A percentile compares a stretch with the other conserved stretches of the same genome.
These are phyloP conservation scores for Brachionus calyciflorus DNA, from an alignment of 1,140 invertebrate species.

Conservation along the genomic window DNA sequence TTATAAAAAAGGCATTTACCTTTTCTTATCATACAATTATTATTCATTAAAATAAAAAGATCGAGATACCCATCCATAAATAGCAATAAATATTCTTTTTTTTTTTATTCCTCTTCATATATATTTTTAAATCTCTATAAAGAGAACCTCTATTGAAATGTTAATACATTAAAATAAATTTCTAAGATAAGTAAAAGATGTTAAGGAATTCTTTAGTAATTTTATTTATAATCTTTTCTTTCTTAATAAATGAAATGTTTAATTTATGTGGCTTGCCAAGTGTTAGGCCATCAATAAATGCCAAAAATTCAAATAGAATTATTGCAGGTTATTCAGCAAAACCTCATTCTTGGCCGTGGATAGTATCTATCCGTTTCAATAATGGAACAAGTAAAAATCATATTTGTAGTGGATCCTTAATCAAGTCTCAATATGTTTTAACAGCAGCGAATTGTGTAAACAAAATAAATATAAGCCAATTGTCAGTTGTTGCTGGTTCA, in stretches of 20 bases:
- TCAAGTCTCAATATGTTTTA: background rate
- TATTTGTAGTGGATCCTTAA: conserved; percentile 7
- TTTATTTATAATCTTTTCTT: background rate
- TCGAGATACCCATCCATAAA: too few relatives aligned
- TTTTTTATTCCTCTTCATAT: too few relatives aligned
- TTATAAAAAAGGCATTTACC: too few relatives aligned
- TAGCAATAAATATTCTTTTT: too few relatives aligned
- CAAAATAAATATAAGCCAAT: background rate
- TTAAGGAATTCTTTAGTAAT: background rate
- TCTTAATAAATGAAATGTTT: background rate
- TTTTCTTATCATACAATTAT: too few relatives aligned
- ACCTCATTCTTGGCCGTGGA: conserved; percentile 37
- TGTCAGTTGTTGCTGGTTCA: background rate
- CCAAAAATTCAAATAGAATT: background rate
- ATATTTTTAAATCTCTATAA: too few relatives aligned
- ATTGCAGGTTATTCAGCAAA: background rate
- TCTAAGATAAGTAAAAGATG: conserved; percentile 13
- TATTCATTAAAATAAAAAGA: too few relatives aligned
- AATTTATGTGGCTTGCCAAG: conserved; percentile 1
- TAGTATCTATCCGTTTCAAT: conserved; percentile 27
- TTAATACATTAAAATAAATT: too few relatives aligned
- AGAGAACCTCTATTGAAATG: too few relatives aligned
- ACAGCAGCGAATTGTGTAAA: conserved; percentile 32
- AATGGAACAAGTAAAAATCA: conserved; percentile 2
- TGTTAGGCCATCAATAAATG: background rate